Base-by-base conservation (phyloP, 2,888 invertebrate species). In the Caenorhabditis macrosperma region DNA sequence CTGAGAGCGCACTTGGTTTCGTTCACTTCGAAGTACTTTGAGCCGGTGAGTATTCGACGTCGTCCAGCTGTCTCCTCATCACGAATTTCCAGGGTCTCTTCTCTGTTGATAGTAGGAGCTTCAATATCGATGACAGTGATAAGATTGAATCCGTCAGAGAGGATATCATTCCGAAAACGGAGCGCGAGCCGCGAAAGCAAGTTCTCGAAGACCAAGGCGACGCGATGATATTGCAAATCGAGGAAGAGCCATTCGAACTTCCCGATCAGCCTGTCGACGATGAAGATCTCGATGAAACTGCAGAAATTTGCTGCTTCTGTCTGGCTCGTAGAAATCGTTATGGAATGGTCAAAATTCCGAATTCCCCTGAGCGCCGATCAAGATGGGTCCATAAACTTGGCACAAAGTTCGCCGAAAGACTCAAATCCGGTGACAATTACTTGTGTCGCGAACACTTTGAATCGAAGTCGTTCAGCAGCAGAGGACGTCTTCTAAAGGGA, bases 371-470 rank as follows among this genome's bases (percentile, higher is more conserved):
- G 1, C 10, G 38, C 12, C 15, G 22, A 15, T 12, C 24, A 4
- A 35, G 24, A n/a, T 64, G 64, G 50, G 22, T 24, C n/a, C n/a
- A 52, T 2, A 35, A 52, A 52, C 64, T 50, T 17, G 64, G 52
- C 10, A 22, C 17, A 1, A 35, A 64, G 15, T 64, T 64, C n/a
- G 52, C 30, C 7, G 38, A 30, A 15, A 20, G 50, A 24, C 24
- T 50, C 7, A 46, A 63, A 20, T 10, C 63, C 17, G 63, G 38
- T 2, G n/a, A 24, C 24, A 46, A 30, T 10, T 52, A 38, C 30
- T 38, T 64, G 3, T 64, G 64, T n/a, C 64, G 64, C 17, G 17
- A 9, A 9, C 64, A 64, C 38, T 64, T 64, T 17, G 3, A 35
- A 1, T 12, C 33, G 22, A 35, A 2, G n/a, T 28, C 52, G 15